Conservation (phyloP, 1,140 invertebrate species). For the Drosophila nannoptera region DNA sequence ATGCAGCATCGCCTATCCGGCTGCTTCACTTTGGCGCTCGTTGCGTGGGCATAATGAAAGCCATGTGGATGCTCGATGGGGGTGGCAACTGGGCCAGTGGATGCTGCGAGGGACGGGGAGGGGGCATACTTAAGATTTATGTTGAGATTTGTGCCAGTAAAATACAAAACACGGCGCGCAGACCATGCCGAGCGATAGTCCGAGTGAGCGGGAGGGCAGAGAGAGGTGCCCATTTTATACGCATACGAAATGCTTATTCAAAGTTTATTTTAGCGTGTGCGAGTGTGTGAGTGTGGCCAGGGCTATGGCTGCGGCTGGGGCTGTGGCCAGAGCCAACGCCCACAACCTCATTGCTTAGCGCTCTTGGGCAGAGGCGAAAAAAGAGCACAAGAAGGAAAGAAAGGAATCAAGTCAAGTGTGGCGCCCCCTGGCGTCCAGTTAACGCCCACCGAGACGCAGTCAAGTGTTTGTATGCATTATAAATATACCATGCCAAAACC, state of each 20-base stretch:
- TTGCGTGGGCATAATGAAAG: slow-evolving; percentile 50
- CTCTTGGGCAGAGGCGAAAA: slow-evolving; percentile 45
- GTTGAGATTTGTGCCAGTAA: slow-evolving; percentile 67
- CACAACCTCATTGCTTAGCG: slow-evolving; percentile 39
- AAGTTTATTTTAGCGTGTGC: slow-evolving; percentile 71
- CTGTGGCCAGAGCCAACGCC: slow-evolving; percentile 32
- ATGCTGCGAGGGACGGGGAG: slow-evolving; percentile 3
- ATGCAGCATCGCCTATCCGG: slow-evolving; percentile 59
- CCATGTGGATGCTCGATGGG: slow-evolving; percentile 12
- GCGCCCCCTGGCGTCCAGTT: slow-evolving; percentile 48
- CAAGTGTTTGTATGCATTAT: slow-evolving; percentile 72
- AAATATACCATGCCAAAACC: slow-evolving; percentile 64
- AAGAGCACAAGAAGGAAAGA: slow-evolving; percentile 38
- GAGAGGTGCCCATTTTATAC: slow-evolving; percentile 41
- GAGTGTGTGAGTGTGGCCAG: slow-evolving; percentile 27
- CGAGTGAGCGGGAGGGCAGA: neutral
- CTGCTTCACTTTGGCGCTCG: slow-evolving; percentile 33
- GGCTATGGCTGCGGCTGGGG: slow-evolving; percentile 10
- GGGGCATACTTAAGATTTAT: slow-evolving; percentile 68
- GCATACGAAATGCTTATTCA: slow-evolving; percentile 74
- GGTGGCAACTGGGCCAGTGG: slow-evolving; percentile 17
- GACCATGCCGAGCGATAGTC: slow-evolving; percentile 5
- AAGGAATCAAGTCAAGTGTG: slow-evolving; percentile 70
- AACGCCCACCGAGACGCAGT: slow-evolving; percentile 33
- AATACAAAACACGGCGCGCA: slow-evolving; percentile 38